A percentile compares a stretch with the other conserved stretches of the same genome.
Conservation (phyloP, 2,797 vertebrate genomes). For the Manis javanica region DNA sequence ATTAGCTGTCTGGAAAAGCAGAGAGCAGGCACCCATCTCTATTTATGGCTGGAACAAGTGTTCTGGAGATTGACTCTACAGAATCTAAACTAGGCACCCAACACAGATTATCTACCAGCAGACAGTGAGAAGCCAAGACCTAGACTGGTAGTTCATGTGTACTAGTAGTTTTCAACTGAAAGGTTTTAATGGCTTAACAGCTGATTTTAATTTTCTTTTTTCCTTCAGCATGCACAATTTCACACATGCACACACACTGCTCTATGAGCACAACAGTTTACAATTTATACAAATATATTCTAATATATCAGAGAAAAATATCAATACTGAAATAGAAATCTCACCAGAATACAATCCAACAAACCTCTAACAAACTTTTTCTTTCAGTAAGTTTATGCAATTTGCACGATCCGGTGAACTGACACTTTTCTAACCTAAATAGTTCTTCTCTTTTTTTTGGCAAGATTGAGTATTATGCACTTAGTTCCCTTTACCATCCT, state of each 20-base stretch:
- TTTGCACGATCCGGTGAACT: not conserved
- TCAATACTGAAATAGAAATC: conserved; percentile 21
- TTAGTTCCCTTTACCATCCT: conserved; percentile 22
- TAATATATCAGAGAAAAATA: conserved; percentile 37
- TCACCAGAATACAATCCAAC: not conserved
- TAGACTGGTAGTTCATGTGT: conserved; percentile 28
- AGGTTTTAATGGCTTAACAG: not conserved
- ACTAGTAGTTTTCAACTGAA: conserved; percentile 39
- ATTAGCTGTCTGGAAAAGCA: conserved; percentile 65
- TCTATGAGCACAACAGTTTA: not conserved
- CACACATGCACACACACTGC: not conserved
- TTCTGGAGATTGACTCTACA: conserved; percentile 47
- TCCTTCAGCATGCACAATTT: not conserved
- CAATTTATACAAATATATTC: conserved; percentile 60
- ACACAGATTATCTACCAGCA: conserved; percentile 59
- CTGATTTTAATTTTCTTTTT: not conserved
- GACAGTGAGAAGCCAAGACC: conserved; percentile 50
- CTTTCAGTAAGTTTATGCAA: conserved; percentile 40
- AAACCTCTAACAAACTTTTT: conserved; percentile 61
- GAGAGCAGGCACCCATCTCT: conserved; percentile 45
- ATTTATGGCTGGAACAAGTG: not conserved
- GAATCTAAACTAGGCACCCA: conserved; percentile 17
- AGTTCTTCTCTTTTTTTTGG: conserved; percentile 13
- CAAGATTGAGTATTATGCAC: conserved; percentile 65
- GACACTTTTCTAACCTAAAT: conserved; percentile 56